phyloP scores from a whole-genome alignment of 2,797 vertebrate genomes.

The Tenualosa ilisha region DNA sequence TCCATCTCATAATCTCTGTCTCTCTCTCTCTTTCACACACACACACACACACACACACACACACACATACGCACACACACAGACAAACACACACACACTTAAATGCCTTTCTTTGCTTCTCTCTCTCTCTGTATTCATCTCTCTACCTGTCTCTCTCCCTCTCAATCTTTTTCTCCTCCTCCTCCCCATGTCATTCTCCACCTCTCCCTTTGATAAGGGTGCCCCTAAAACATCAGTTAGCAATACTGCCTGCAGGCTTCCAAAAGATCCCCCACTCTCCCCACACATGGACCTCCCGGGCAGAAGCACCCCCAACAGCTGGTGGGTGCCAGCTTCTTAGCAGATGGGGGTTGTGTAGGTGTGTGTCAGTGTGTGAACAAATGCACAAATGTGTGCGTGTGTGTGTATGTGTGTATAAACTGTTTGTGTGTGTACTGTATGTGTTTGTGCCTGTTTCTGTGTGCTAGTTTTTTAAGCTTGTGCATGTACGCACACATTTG shows the following conservation, averaged over 20 bases:
- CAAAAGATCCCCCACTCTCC: background rate
- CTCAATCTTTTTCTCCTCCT: background rate
- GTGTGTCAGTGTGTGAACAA: background rate
- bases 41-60: no score
- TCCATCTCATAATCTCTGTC: background rate
- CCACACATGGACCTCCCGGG: background rate
- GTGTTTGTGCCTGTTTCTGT: background rate
- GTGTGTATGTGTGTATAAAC: background rate
- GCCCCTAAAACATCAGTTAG: background rate
- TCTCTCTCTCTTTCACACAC: background rate
- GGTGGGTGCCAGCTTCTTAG: background rate
- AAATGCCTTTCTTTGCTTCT: background rate
- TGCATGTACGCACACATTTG: background rate
- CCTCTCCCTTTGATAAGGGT: conserved; percentile 1
- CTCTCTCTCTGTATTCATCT: background rate
- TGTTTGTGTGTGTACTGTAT: background rate
- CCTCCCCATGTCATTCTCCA: background rate
- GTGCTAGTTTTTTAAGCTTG: background rate
- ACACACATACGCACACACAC: no score
- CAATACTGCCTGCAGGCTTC: background rate
- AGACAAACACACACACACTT: no score
- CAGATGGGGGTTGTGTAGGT: conserved; percentile 4
- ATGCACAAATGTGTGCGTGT: no score
- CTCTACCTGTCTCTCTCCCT: background rate
- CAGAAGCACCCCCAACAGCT: background rate